Conservation (phyloP, 2,797 vertebrate species). For the Vultur gryphus region DNA sequence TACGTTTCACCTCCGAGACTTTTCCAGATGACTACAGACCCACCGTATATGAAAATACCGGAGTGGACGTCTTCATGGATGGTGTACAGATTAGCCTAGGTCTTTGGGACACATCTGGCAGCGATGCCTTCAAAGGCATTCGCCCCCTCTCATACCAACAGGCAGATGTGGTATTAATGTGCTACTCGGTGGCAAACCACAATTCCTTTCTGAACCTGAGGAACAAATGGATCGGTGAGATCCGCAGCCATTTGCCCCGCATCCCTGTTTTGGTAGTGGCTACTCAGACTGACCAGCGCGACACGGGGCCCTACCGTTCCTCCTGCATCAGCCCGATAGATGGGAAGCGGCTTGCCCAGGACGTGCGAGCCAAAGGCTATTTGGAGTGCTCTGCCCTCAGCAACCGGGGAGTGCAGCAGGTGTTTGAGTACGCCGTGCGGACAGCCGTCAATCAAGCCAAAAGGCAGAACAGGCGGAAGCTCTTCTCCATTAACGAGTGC, state of each 20-base stretch:
- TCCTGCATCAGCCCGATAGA: constrained; percentile 80
- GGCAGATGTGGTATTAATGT: constrained; percentile 91
- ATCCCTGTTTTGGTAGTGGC: constrained; percentile 91
- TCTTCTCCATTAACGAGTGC: constrained; percentile 88
- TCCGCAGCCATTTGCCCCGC: constrained; percentile 84
- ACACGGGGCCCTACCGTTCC: constrained; percentile 78
- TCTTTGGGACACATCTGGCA: constrained; percentile 95
- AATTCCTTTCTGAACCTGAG: constrained; percentile 84
- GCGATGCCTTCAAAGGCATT: constrained; percentile 88
- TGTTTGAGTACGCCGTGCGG: constrained; percentile 92
- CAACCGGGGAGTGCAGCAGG: constrained; percentile 93
- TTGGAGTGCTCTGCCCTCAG: constrained; percentile 92
- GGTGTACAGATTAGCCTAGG: constrained; percentile 92
- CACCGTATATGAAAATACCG: constrained; percentile 94
- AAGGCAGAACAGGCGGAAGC: constrained; percentile 78
- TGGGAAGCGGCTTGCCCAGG: constrained; percentile 86
- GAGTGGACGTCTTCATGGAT: constrained; percentile 95
- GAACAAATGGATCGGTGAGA: constrained; percentile 89
- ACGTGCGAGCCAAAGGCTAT: constrained; percentile 90
- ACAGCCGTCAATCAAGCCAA: constrained; percentile 85
- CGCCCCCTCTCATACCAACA: constrained; percentile 94
- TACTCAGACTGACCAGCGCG: constrained; percentile 93
- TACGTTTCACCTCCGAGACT: constrained; percentile 94
- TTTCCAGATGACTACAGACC: constrained; percentile 93
- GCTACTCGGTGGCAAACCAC: constrained; percentile 94